These are phyloP conservation scores for Actenoides lindsayi DNA, from an alignment of 2,113 vertebrate species.

Conservation along the genomic window DNA sequence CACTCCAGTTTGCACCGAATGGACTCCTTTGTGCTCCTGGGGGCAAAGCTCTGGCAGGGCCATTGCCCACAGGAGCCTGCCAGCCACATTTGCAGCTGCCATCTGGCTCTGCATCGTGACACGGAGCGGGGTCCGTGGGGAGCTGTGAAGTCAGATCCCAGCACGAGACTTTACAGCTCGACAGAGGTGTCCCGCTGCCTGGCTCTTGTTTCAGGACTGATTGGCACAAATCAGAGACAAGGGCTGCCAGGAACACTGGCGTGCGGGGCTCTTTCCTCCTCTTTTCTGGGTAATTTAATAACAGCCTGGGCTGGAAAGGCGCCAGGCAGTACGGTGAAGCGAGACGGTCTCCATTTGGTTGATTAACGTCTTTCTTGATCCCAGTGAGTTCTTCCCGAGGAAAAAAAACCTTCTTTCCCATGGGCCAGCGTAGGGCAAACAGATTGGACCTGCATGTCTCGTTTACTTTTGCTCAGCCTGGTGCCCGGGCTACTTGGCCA, in stretches of 20 bases:
- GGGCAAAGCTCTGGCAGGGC: background rate
- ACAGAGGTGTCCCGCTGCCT: accelerated
- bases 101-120: background rate
- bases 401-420: background rate
- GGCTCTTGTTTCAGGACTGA: background rate
- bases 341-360: background rate
- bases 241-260: background rate
- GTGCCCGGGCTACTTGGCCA: background rate
- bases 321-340: background rate
- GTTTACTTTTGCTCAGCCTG: background rate
- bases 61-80: accelerated
- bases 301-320: background rate
- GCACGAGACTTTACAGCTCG: accelerated
- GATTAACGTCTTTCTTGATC: background rate
- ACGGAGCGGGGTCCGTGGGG: accelerated
- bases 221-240: background rate
- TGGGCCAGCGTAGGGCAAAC: background rate
- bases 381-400: background rate
- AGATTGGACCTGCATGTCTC: background rate
- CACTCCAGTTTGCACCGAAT: background rate
- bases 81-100: background rate
- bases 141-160: accelerated
- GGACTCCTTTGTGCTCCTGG: background rate
- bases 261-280: background rate
- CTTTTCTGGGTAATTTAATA: background rate